Base-by-base conservation (phyloP, 2,113 vertebrate genomes). In the Chaetura pelagica region DNA sequence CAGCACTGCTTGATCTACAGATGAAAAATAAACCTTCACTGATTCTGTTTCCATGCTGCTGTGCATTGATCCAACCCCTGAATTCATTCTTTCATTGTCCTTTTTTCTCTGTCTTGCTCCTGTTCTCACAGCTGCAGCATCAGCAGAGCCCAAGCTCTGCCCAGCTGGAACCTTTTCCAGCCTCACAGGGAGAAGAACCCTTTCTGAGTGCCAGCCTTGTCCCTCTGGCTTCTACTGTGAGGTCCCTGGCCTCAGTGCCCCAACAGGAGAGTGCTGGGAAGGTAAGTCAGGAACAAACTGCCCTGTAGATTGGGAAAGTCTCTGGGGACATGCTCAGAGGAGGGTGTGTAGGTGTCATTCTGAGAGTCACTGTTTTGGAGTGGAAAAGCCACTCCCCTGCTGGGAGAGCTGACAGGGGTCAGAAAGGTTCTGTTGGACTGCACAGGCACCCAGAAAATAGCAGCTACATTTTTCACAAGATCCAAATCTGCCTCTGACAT, bases 111-210 rank as follows among this genome's bases (percentile, higher is more conserved):
- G 3, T 54, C 19, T 48, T 24, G 10, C 40, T 58, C 44, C 64
- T 94, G 22, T 76, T 23, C 64, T 58, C 6, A 5, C 95, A 99
- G 99, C 90, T 57, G 96, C 98, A 87, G 98, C 98, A 7, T 98
- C 98, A 48, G 95, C 73, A 63, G 94, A 80, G 15, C 99, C 99
- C 18, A 95, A 76, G 24, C 95, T 92, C 8, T 99, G 99, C 95
- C 99, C 99, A 24, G 89, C 96, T 2, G 99, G 99, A 34, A 98
- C 98, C 34, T 99, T 98, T 95, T 99, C 99, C 34, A 83, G 96
- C 77, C 90, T 97, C 15, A 81, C 85, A 13, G 98, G 98, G 58
- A 97, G 98, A 62, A 97, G 92, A 19, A 84, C 12, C 1, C 84
- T 91, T 48, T 96, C 98, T 5, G 97, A 97, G 29, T 99, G 99